phyloP scores from a whole-genome alignment of 2,888 invertebrate species.

The Cecidostiba fungosa region DNA sequence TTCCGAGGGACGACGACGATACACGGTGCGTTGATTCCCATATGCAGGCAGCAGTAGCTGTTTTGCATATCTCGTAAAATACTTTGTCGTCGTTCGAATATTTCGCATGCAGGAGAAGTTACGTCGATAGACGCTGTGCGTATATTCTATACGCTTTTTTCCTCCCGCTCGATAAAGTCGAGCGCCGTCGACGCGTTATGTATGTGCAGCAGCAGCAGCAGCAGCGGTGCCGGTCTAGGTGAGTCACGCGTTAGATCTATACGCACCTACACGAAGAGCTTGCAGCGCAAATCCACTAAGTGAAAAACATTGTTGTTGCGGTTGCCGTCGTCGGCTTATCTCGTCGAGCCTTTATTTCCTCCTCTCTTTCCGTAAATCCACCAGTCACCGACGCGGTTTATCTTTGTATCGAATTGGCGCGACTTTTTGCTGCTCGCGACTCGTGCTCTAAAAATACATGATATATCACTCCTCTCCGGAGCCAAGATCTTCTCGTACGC shows the following conservation, averaged over 20 bases:
- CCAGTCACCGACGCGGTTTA: conserved; percentile 9
- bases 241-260: conserved; percentile 45
- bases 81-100: conserved; percentile 47
- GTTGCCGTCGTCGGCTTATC: neutral
- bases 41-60: neutral
- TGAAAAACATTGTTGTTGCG: conserved; percentile 66
- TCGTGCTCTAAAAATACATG: neutral
- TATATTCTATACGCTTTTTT: conserved; percentile 7
- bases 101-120: conserved; percentile 39
- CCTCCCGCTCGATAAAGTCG: conserved; percentile 37
- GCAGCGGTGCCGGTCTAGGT: conserved; percentile 2
- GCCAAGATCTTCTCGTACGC: neutral
- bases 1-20: neutral
- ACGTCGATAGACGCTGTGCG: conserved; percentile 10
- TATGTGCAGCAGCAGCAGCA: neutral
- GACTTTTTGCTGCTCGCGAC: conserved; percentile 28
- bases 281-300: conserved; percentile 66
- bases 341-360: neutral
- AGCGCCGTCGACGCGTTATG: conserved; percentile 21
- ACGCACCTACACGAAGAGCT: conserved; percentile 52
- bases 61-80: conserved; percentile 54
- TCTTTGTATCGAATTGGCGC: conserved; percentile 9
- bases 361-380: neutral
- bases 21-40: neutral
- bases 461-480: neutral